phyloP scores from a whole-genome alignment of 2,113 vertebrate species.

The Chunga burmeisteri region DNA sequence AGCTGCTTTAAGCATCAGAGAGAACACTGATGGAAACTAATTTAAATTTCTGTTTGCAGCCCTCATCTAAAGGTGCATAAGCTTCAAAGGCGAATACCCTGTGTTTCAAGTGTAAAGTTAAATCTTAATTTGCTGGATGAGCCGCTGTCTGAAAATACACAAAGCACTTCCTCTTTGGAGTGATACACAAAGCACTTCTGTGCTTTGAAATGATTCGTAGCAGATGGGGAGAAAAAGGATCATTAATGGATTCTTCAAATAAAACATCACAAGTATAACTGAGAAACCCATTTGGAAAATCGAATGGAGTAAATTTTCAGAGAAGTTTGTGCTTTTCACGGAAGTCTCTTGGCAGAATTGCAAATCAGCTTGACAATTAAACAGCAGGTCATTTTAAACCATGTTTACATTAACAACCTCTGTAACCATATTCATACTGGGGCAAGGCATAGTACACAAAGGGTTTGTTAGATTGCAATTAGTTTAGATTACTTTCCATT shows the following conservation, averaged over 20 bases:
- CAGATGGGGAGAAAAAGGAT: background rate
- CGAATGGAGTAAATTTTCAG: background rate
- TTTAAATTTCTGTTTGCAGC: background rate
- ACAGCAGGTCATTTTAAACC: constrained; percentile 12
- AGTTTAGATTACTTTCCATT: constrained; percentile 50
- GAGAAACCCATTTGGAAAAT: background rate
- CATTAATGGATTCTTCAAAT: constrained; percentile 32
- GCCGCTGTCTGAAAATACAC: background rate
- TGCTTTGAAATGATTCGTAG: constrained; percentile 17
- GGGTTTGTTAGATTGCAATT: constrained; percentile 24
- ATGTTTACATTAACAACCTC: background rate
- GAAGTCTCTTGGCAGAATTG: constrained; percentile 12
- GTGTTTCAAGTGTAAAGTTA: background rate
- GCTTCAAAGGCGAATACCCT: background rate
- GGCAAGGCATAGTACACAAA: constrained; percentile 15
- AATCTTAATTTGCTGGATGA: constrained; percentile 9
- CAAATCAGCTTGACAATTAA: constrained; percentile 24
- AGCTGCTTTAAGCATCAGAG: background rate
- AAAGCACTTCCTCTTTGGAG: background rate
- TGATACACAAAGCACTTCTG: background rate
- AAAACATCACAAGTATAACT: background rate
- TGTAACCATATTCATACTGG: background rate
- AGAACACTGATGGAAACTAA: background rate
- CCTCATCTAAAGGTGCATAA: background rate
- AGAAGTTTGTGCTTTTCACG: background rate